Evolutionary conservation across 2,797 vertebrate species (phyloP), one percentile per base, ranked within the genome.

Genomic region (Manis javanica): DNA sequence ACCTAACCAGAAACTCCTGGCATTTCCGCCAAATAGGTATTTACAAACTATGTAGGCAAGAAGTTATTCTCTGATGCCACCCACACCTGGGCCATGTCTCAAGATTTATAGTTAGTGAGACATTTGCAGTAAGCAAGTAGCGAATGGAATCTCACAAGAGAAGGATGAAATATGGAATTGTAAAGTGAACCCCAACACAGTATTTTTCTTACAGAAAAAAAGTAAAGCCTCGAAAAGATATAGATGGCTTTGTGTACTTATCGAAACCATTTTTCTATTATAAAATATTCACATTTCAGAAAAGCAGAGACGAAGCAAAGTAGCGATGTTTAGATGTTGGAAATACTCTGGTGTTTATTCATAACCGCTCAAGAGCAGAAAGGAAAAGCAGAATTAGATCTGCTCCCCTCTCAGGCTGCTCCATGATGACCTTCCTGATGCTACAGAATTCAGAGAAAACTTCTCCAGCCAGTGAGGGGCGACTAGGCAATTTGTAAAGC

Each of bases 241-340:
- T 3, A 51, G 31, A 84, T 49, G 24, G 34, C 78, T 92, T 49
- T 95, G 63, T 21, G 46, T 72, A 66, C 37, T 90, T 77, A 79
- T 63, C 78, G 79, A 88, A 93, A 51, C 53, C 71, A 49, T 55
- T 90, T 79, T 72, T 78, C 74, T 64, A 49, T 61, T 66, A 87
- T 64, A 85, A 96, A 97, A 86, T 87, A 87, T 84, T 91, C 51
- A 59, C 49, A 84, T 93, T 94, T 94, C 71, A 49, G 53, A 88
- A 95, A 96, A 51, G 87, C 29, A 39, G 83, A 88, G 34, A 88
- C 29, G 59, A 88, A 96, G 59, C 72, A 51, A 66, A 87, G 63
- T 31, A 26, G 16, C 89, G 26, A 19, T 68, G 15, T 42, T 46
- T 23, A 96, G 74, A 86, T 29, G 42, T 71, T 78, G n/a, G 68